phyloP scores from a whole-genome alignment of 2,113 vertebrate genomes.

The Trinectes maculatus region DNA sequence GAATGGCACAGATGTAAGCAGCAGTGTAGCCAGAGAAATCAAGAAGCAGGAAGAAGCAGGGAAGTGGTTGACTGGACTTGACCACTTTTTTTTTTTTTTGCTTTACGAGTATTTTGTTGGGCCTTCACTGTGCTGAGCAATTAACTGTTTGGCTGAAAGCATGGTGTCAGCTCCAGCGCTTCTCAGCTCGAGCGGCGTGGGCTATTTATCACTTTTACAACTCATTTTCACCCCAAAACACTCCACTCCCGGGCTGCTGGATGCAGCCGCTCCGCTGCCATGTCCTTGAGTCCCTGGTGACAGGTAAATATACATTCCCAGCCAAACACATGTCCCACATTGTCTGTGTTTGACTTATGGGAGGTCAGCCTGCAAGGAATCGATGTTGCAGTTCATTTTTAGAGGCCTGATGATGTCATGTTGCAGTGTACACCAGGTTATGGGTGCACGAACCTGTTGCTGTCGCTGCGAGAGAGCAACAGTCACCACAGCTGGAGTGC shows the following conservation, averaged over 20 bases:
- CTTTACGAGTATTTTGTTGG: slow-evolving; percentile 76
- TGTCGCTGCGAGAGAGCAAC: slow-evolving; percentile 54
- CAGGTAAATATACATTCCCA: slow-evolving; percentile 78
- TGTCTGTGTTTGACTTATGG: slow-evolving; percentile 68
- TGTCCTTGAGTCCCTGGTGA: slow-evolving; percentile 71
- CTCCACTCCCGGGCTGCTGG: slow-evolving; percentile 45
- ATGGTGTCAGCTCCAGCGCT: slow-evolving; percentile 62
- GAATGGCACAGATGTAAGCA: slow-evolving; percentile 69
- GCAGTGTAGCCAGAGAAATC: slow-evolving; percentile 33
- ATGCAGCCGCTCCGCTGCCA: slow-evolving; percentile 50
- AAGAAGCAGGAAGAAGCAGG: slow-evolving; percentile 23
- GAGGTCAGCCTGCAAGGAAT: slow-evolving; percentile 65
- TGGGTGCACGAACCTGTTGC: slow-evolving; percentile 61
- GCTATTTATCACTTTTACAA: slow-evolving; percentile 76
- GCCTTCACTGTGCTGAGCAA: slow-evolving; percentile 78
- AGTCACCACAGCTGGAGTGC: background rate
- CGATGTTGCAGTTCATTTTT: slow-evolving; percentile 71
- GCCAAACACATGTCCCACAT: slow-evolving; percentile 69
- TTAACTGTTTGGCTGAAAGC: slow-evolving; percentile 80
- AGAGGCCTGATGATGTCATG: slow-evolving; percentile 72
- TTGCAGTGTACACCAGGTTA: slow-evolving; percentile 46
- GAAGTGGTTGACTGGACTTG: slow-evolving; percentile 19
- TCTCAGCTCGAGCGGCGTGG: slow-evolving; percentile 51
- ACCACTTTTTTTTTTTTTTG: slow-evolving; percentile 52
- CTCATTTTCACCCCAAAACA: slow-evolving; percentile 73